Conservation (phyloP, 2,113 vertebrate species). For the Loxodonta africana region DNA sequence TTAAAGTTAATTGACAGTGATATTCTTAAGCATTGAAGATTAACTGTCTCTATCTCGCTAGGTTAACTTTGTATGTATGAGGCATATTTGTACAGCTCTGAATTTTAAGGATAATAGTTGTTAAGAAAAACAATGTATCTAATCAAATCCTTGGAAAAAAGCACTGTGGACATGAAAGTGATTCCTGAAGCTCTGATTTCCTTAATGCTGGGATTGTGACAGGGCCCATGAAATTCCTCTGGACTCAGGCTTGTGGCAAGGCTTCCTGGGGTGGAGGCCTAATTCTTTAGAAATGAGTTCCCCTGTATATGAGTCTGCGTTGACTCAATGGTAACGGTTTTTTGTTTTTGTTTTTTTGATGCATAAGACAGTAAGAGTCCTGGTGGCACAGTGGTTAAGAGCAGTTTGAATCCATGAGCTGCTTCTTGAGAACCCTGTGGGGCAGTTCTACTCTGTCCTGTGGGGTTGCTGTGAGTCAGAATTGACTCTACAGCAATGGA, state of each 20-base stretch:
- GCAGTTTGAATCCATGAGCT: too few relatives aligned
- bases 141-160: not conserved
- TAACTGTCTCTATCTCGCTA: not conserved
- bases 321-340: too few relatives aligned
- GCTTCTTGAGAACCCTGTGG: too few relatives aligned
- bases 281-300: not conserved
- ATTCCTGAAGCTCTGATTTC: not conserved
- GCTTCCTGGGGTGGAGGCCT: not conserved
- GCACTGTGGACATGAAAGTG: not conserved
- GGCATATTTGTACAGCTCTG: not conserved
- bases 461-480: too few relatives aligned
- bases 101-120: not conserved
- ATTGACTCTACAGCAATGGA: too few relatives aligned
- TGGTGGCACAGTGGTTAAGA: too few relatives aligned
- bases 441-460: too few relatives aligned
- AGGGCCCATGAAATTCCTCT: not conserved
- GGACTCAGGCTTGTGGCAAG: not conserved
- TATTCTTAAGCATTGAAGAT: constrained; percentile 1
- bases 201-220: not conserved
- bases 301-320: too few relatives aligned
- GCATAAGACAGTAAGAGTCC: too few relatives aligned
- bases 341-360: too few relatives aligned
- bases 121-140: constrained; percentile 17
- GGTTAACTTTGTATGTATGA: not conserved
- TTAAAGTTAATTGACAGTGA: not conserved